Evolutionary conservation across 1,140 invertebrate genomes (phyloP).

Genomic region (Chymomyza costata): DNA sequence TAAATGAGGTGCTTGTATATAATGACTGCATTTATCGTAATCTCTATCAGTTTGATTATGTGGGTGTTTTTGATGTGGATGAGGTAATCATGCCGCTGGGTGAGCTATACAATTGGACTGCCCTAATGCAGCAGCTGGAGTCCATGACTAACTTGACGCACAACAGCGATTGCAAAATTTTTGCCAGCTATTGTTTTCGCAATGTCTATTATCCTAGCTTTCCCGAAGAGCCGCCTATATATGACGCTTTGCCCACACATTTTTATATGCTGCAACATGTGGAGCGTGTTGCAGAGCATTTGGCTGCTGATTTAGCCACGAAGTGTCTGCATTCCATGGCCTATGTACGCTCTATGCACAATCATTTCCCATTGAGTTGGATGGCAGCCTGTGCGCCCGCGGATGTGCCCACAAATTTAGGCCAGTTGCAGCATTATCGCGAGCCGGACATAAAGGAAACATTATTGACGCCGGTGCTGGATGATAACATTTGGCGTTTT

Average conservation of each 20-base stretch:
- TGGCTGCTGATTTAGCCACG: slow-evolving; percentile 88
- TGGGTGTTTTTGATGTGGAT: slow-evolving; percentile 92
- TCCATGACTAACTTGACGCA: no score
- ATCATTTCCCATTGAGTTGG: slow-evolving; percentile 92
- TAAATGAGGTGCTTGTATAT: slow-evolving; percentile 95
- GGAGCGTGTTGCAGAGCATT: slow-evolving; percentile 89
- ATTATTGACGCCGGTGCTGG: slow-evolving; percentile 14
- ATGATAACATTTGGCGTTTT: slow-evolving; percentile 46
- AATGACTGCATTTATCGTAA: slow-evolving; percentile 96
- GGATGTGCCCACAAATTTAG: slow-evolving; percentile 84
- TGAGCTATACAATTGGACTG: slow-evolving; percentile 48
- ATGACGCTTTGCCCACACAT: slow-evolving; percentile 85
- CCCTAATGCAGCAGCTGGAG: slow-evolving; percentile 20
- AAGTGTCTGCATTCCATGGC: slow-evolving; percentile 95
- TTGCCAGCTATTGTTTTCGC: slow-evolving; percentile 88
- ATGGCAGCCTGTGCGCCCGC: slow-evolving; percentile 87
- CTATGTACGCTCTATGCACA: slow-evolving; percentile 88
- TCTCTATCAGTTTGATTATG: slow-evolving; percentile 91
- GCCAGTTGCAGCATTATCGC: slow-evolving; percentile 93
- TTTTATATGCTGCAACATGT: slow-evolving; percentile 95
- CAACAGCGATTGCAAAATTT: slow-evolving; percentile 31
- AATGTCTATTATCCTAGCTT: slow-evolving; percentile 96
- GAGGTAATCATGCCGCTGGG: slow-evolving; percentile 90
- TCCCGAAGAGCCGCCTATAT: slow-evolving; percentile 83
- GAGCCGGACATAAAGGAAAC: slow-evolving; percentile 76